Evolutionary conservation across 2,888 invertebrate genomes (phyloP).

Genomic region (Seira musarum): DNA sequence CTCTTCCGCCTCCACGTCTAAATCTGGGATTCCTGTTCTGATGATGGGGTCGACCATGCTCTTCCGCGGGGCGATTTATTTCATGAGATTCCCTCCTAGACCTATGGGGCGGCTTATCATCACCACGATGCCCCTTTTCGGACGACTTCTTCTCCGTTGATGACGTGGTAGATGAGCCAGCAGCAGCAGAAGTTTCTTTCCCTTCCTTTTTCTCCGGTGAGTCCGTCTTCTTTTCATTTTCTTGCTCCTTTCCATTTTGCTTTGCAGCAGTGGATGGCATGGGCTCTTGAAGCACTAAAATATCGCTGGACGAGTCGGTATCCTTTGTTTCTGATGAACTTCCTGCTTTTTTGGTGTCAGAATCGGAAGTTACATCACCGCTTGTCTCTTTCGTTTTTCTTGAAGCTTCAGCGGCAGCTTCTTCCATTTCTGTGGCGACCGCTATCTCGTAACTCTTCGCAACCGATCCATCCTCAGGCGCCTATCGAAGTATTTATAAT

Average conservation of each 20-base stretch:
- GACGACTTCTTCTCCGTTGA: slow-evolving; percentile 30
- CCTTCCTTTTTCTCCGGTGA: slow-evolving; percentile 25
- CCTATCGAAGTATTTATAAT: slow-evolving; percentile 21
- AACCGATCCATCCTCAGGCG: slow-evolving; percentile 47
- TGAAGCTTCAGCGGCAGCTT: background rate
- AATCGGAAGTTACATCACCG: background rate
- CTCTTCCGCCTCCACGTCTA: slow-evolving; percentile 26
- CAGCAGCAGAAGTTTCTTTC: background rate
- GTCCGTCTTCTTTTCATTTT: slow-evolving; percentile 21
- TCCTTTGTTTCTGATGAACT: background rate
- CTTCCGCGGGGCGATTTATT: slow-evolving; percentile 12
- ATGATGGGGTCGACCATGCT: background rate
- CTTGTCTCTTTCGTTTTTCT: background rate
- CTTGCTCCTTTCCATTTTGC: slow-evolving; percentile 29
- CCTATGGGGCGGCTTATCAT: background rate
- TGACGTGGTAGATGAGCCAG: too few relatives aligned
- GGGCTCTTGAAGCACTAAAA: slow-evolving; percentile 17
- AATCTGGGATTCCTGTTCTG: background rate
- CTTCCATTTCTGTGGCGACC: slow-evolving; percentile 29
- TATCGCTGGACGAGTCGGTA: slow-evolving; percentile 14
- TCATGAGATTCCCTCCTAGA: slow-evolving; percentile 32
- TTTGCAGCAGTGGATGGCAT: background rate
- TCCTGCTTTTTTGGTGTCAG: background rate
- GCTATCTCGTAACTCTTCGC: slow-evolving; percentile 43
- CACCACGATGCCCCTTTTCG: slow-evolving; percentile 14